Evolutionary conservation across 2,797 vertebrate species (phyloP).

Genomic region (Thaleichthys pacificus): DNA sequence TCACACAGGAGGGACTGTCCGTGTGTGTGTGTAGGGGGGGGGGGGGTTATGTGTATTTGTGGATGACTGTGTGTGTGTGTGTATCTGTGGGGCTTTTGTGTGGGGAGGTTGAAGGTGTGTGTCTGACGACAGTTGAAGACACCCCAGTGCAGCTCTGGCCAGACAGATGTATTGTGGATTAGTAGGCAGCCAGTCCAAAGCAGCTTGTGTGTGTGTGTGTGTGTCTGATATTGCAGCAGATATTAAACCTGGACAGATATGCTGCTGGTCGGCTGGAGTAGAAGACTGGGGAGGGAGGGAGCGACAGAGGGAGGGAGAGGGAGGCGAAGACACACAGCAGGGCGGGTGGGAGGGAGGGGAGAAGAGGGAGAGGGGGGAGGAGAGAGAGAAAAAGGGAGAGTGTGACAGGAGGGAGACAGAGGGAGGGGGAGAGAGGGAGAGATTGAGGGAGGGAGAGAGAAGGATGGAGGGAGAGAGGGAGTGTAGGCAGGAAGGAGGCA

Average conservation of each 20-base stretch:
- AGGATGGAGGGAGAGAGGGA: neutral
- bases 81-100: neutral
- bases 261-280: neutral
- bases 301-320: neutral
- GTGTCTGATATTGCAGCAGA: neutral
- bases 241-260: constrained; percentile 17
- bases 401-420: neutral
- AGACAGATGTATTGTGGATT: neutral
- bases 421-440: neutral
- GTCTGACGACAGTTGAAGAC: neutral
- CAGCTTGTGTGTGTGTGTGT: neutral
- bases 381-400: too few species aligned
- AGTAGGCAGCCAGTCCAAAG: neutral
- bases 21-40: neutral
- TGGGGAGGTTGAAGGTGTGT: neutral
- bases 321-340: neutral
- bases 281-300: neutral
- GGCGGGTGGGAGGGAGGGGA: neutral
- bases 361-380: neutral
- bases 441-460: neutral
- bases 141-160: too few species aligned
- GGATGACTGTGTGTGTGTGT: neutral
- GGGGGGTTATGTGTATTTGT: neutral
- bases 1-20: neutral
- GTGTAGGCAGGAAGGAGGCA: neutral